Evolutionary conservation across 1,140 invertebrate species (phyloP).

Genomic region (Lordiphosa collinella): DNA sequence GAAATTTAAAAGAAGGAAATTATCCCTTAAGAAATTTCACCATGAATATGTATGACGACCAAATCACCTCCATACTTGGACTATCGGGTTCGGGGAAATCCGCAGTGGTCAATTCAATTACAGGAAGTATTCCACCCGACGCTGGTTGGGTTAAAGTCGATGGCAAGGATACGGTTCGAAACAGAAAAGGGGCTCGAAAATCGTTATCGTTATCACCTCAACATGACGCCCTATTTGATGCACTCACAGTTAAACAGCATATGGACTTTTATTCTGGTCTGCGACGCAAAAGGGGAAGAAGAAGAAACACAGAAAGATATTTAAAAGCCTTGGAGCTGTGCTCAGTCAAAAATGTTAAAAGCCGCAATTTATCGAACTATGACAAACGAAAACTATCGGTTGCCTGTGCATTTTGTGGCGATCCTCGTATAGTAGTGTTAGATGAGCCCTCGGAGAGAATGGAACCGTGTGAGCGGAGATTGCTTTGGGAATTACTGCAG

Average conservation of each 20-base stretch:
- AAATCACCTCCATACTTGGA: slow-evolving; percentile 15
- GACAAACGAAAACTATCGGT: slow-evolving; percentile 7
- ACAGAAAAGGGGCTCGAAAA: background rate
- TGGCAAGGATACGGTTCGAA: background rate
- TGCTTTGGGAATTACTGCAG: slow-evolving; percentile 17
- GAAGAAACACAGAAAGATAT: background rate
- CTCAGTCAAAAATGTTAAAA: background rate
- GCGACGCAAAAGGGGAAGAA: background rate
- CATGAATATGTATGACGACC: slow-evolving; percentile 28
- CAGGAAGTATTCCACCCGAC: slow-evolving; percentile 5
- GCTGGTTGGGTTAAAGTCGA: slow-evolving; percentile 10
- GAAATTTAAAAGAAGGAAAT: background rate
- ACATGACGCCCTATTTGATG: slow-evolving; percentile 11
- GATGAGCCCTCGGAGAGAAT: slow-evolving; percentile 15
- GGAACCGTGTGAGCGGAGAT: slow-evolving; percentile 9
- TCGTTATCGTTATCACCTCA: slow-evolving; percentile 5
- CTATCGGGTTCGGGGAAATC: slow-evolving; percentile 17
- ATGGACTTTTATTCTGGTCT: slow-evolving; percentile 2
- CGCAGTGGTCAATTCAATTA: background rate
- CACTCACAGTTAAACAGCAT: slow-evolving; percentile 6
- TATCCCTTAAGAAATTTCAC: slow-evolving; percentile 4
- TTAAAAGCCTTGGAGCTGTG: slow-evolving; percentile 10
- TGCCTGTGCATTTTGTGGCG: slow-evolving; percentile 10
- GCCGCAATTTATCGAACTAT: background rate
- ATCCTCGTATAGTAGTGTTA: slow-evolving; percentile 3